These are phyloP conservation scores for Syngnathoides biaculeatus DNA, from an alignment of 2,113 vertebrate genomes.

Conservation along the genomic window DNA sequence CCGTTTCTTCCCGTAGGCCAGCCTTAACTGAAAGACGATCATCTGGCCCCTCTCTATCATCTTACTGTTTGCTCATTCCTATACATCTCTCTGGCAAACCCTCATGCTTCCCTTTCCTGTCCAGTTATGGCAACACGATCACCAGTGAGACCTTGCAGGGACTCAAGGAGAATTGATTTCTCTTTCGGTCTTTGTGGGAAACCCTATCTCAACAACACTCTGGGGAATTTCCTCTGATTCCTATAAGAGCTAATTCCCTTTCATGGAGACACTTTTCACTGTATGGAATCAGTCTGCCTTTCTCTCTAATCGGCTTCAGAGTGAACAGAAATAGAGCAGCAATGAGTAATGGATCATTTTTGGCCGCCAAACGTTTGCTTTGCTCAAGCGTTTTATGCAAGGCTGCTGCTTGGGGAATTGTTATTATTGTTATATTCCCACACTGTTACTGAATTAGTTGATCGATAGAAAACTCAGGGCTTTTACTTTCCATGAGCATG, in stretches of 20 bases:
- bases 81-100: neutral
- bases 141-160: slow-evolving; percentile 60
- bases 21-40: slow-evolving; percentile 26
- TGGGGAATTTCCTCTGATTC: slow-evolving; percentile 50
- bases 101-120: neutral
- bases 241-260: slow-evolving; percentile 53
- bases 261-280: slow-evolving; percentile 60
- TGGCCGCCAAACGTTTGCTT: slow-evolving; percentile 46
- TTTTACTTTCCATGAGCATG: slow-evolving; percentile 11
- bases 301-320: slow-evolving; percentile 20
- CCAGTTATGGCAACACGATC: neutral
- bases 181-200: slow-evolving; percentile 60
- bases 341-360: slow-evolving; percentile 65
- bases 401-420: slow-evolving; percentile 37
- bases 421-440: slow-evolving; percentile 26
- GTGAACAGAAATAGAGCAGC: slow-evolving; percentile 54
- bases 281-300: slow-evolving; percentile 39
- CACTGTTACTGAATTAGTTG: slow-evolving; percentile 15
- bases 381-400: slow-evolving; percentile 52
- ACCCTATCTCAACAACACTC: slow-evolving; percentile 65
- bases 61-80: slow-evolving; percentile 23
- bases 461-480: slow-evolving; percentile 30
- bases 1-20: slow-evolving; percentile 25
- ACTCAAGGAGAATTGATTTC: slow-evolving; percentile 77
- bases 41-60: slow-evolving; percentile 17